Percentiles rank a stretch among this genome's conserved stretches.
Conservation (phyloP, 2,888 invertebrate species). For the Eilema depressum region DNA sequence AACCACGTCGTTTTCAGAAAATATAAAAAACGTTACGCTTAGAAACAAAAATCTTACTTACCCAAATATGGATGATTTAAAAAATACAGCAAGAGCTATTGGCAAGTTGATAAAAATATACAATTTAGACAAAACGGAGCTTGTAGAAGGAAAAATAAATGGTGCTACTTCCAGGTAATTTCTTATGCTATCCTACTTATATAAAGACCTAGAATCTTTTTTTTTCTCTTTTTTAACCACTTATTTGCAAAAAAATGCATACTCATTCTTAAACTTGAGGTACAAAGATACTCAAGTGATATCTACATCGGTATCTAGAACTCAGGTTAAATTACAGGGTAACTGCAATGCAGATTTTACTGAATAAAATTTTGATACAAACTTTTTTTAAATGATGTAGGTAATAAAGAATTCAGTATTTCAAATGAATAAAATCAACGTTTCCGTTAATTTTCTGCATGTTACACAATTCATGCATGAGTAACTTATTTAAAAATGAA, state of each 20-base stretch:
- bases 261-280: too few relatives aligned
- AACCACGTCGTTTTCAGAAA: constrained; percentile 84
- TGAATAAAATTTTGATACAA: not conserved
- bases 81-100: constrained; percentile 97
- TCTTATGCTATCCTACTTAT: not conserved
- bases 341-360: not conserved
- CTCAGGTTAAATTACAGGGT: not conserved
- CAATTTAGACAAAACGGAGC: constrained; percentile 93
- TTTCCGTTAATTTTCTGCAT: not conserved
- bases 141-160: constrained; percentile 92
- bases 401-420: not conserved
- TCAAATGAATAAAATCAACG: not conserved
- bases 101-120: constrained; percentile 98
- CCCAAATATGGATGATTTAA: constrained; percentile 97
- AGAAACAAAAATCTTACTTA: constrained; percentile 92
- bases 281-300: too few relatives aligned
- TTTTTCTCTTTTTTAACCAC: too few relatives aligned
- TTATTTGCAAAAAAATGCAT: too few relatives aligned
- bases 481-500: constrained; percentile 3
- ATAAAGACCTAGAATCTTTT: too few relatives aligned
- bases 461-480: not conserved
- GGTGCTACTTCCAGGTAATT: constrained; percentile 92
- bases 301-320: not conserved
- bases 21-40: constrained; percentile 92
- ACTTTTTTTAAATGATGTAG: not conserved